A percentile compares a stretch with the other conserved stretches of the same genome.
phyloP scores from a whole-genome alignment of 2,113 vertebrate species.

The Elephantulus edwardii region DNA sequence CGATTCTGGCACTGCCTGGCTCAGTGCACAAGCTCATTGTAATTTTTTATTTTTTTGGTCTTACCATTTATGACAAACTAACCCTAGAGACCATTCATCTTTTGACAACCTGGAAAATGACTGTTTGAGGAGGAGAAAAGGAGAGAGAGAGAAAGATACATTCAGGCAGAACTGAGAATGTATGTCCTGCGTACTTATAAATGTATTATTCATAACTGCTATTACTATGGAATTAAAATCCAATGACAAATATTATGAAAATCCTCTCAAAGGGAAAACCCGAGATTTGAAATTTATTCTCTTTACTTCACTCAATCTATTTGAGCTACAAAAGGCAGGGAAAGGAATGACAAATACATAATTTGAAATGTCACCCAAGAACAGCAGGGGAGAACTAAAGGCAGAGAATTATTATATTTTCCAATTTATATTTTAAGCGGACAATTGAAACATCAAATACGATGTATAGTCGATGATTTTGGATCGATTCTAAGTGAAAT shows the following conservation, averaged over 20 bases:
- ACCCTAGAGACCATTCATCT: constrained; percentile 81
- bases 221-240: constrained; percentile 69
- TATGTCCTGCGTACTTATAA: background rate
- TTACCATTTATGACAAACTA: constrained; percentile 86
- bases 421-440: constrained; percentile 55
- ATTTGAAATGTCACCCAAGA: constrained; percentile 55
- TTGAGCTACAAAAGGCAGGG: constrained; percentile 8
- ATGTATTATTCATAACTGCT: constrained; percentile 65
- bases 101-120: constrained; percentile 73
- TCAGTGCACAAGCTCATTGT: constrained; percentile 81
- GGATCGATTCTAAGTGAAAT: constrained; percentile 53
- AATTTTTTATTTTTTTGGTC: constrained; percentile 78
- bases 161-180: constrained; percentile 14
- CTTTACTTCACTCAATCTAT: constrained; percentile 24
- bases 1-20: constrained; percentile 80
- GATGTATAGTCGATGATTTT: constrained; percentile 22
- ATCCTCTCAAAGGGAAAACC: constrained; percentile 7
- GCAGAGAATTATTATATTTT: constrained; percentile 52
- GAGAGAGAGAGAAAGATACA: background rate
- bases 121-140: background rate
- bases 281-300: background rate
- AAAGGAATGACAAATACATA: constrained; percentile 47
- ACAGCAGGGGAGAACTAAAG: background rate
- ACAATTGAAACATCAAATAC: constrained; percentile 55
- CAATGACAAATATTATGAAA: constrained; percentile 63